Evolutionary conservation across 2,888 invertebrate species (phyloP).

Genomic region (Augochlorella aurata): DNA sequence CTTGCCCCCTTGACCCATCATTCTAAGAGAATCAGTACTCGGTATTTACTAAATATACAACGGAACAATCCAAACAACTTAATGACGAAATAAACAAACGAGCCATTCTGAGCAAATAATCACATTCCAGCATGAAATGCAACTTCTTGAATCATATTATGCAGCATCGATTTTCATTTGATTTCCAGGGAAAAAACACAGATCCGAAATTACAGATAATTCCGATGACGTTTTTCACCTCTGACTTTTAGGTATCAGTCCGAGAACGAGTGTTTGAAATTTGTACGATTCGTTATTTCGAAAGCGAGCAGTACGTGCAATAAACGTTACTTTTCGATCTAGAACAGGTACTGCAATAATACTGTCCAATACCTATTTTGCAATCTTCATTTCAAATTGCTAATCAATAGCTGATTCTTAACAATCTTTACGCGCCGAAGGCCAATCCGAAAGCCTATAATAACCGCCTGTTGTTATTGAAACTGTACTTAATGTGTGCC

Average conservation of each 20-base stretch:
- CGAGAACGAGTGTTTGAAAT: constrained; percentile 26
- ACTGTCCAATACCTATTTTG: too few relatives aligned
- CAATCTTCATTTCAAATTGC: too few relatives aligned
- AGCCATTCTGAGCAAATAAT: not conserved
- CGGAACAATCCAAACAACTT: not conserved
- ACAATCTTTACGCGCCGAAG: too few relatives aligned
- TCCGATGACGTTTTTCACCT: constrained; percentile 55
- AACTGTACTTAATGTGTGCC: too few relatives aligned
- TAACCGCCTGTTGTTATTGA: too few relatives aligned
- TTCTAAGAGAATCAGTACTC: not conserved
- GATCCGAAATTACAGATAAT: constrained; percentile 48
- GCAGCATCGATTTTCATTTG: not conserved
- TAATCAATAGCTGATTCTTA: too few relatives aligned
- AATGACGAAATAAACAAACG: not conserved
- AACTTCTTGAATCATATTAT: not conserved
- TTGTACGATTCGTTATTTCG: not conserved
- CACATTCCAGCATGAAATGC: not conserved
- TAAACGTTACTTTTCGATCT: too few relatives aligned
- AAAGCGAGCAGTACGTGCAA: not conserved
- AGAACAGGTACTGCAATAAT: too few relatives aligned
- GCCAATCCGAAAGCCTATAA: too few relatives aligned
- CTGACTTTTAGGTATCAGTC: constrained; percentile 27
- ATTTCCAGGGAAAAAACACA: not conserved
- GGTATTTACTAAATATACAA: constrained; percentile 7
- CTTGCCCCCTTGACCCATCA: constrained; percentile 43